These are phyloP conservation scores for Chironomus striatipennis DNA, from an alignment of 1,140 invertebrate genomes.

Conservation along the genomic window DNA sequence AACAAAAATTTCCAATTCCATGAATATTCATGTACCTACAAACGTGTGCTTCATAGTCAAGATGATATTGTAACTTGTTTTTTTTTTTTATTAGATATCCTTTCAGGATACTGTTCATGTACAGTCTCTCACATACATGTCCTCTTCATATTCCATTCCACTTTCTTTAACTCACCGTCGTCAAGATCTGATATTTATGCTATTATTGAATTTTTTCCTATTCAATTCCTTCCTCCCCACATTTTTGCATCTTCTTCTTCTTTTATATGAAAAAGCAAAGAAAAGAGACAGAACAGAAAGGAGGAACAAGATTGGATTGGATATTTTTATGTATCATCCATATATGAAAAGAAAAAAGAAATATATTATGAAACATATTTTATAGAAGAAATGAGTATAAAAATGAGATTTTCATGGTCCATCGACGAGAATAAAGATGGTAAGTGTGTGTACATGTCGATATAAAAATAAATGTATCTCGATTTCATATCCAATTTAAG, in stretches of 20 bases:
- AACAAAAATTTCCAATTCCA: neutral
- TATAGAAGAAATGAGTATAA: neutral
- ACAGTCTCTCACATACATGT: neutral
- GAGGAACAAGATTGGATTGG: conserved; percentile 18
- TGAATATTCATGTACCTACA: conserved; percentile 12
- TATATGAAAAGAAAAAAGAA: neutral
- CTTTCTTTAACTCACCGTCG: neutral
- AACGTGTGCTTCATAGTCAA: neutral
- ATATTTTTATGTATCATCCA: neutral
- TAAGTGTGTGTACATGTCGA: neutral
- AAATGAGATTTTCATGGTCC: conserved; percentile 19
- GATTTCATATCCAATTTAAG: conserved; percentile 8
- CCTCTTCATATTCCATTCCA: neutral
- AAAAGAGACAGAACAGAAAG: neutral
- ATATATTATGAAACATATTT: conserved; percentile 21
- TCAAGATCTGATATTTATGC: conserved; percentile 17
- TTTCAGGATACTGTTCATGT: neutral
- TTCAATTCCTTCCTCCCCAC: neutral
- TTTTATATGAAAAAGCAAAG: neutral
- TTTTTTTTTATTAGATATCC: conserved; percentile 23
- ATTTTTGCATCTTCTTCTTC: neutral
- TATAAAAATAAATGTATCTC: neutral
- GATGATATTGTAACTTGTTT: neutral
- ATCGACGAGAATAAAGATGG: conserved; percentile 3
- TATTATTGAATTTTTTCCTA: conserved; percentile 21